Conservation (phyloP, 1,140 invertebrate genomes). For the Lasaia peninsularis region DNA sequence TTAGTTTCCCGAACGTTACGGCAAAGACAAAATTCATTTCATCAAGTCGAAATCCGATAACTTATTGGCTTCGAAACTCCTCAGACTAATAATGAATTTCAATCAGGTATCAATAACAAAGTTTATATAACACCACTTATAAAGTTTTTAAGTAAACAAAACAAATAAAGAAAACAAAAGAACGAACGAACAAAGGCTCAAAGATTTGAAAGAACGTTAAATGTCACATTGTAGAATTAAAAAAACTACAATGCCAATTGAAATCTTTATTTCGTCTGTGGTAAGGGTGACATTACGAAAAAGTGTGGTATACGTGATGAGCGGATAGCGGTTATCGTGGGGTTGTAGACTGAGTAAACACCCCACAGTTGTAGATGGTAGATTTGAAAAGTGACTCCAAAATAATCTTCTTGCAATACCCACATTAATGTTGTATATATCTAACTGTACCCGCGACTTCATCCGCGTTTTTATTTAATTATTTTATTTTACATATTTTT, state of each 20-base stretch:
- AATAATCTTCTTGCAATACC: no score
- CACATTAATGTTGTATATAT: no score
- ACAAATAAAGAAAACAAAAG: slow-evolving; percentile 15
- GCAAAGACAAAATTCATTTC: neutral
- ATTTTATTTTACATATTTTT: no score
- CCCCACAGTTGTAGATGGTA: no score
- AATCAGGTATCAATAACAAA: slow-evolving; percentile 11
- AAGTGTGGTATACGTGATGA: slow-evolving; percentile 14
- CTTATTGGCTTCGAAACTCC: neutral
- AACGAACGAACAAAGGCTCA: slow-evolving; percentile 34
- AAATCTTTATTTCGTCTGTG: slow-evolving; percentile 29
- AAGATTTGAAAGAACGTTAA: slow-evolving; percentile 35
- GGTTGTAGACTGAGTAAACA: no score
- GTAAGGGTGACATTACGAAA: slow-evolving; percentile 36
- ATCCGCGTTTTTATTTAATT: no score
- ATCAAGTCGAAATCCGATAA: neutral
- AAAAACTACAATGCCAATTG: slow-evolving; percentile 39
- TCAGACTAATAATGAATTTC: neutral
- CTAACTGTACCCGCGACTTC: no score
- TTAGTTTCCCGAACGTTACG: neutral
- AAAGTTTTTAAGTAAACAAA: slow-evolving; percentile 8
- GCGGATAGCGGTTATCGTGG: slow-evolving; percentile 16
- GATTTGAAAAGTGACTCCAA: no score
- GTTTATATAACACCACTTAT: slow-evolving; percentile 10
- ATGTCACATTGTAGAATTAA: slow-evolving; percentile 38